phyloP scores from a whole-genome alignment of 1,140 invertebrate species.

The Harpegnathos saltator region DNA sequence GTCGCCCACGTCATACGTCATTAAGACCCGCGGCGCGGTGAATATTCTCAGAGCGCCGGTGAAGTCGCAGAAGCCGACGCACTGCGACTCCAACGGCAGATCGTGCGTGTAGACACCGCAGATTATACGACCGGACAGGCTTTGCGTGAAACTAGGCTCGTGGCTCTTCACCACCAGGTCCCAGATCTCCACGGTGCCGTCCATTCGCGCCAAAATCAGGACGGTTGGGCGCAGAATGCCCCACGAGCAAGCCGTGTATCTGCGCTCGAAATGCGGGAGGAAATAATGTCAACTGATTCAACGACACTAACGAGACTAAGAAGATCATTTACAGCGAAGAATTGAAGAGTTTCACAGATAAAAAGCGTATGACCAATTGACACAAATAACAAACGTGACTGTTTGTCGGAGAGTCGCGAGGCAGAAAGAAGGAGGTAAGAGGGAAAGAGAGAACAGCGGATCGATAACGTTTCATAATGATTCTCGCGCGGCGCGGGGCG shows the following conservation, averaged over 20 bases:
- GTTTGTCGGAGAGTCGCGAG: background rate
- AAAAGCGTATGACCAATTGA: too few relatives aligned
- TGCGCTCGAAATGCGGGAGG: constrained; percentile 38
- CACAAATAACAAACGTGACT: too few relatives aligned
- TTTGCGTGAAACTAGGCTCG: constrained; percentile 76
- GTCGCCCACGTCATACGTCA: constrained; percentile 65
- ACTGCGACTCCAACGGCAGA: constrained; percentile 75
- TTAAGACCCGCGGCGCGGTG: constrained; percentile 85
- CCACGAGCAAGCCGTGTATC: constrained; percentile 87
- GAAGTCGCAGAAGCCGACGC: constrained; percentile 84
- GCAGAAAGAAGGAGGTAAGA: too few relatives aligned
- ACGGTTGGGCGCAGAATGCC: constrained; percentile 84
- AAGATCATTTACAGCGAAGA: too few relatives aligned
- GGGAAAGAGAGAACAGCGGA: background rate
- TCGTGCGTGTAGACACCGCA: constrained; percentile 80
- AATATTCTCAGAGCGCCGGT: constrained; percentile 88
- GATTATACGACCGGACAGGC: constrained; percentile 80
- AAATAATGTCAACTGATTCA: too few relatives aligned
- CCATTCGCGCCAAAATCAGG: constrained; percentile 85
- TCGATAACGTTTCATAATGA: constrained; percentile 32
- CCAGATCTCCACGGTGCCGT: constrained; percentile 88
- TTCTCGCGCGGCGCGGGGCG: background rate
- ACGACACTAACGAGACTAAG: background rate
- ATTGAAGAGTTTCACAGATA: too few relatives aligned
- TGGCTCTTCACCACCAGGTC: constrained; percentile 85